Evolutionary conservation across 2,888 invertebrate species (phyloP).

Genomic region (Callyntrura sp.): DNA sequence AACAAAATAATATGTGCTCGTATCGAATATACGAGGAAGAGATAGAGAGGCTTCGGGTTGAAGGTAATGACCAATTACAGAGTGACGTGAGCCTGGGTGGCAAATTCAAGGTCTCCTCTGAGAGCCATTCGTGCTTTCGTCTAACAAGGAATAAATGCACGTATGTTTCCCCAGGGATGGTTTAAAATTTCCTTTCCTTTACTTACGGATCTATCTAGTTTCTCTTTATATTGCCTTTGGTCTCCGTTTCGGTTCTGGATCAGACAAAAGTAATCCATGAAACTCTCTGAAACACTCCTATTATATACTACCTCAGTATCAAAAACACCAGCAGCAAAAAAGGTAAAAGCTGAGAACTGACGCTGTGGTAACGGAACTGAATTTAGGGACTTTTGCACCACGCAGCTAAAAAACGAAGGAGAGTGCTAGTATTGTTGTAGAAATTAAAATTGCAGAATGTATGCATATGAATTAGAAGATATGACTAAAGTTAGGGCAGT

Average conservation of each 20-base stretch:
- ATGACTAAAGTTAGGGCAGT: too few relatives aligned
- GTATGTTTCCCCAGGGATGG: conserved; percentile 81
- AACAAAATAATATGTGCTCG: not conserved
- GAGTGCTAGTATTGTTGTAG: too few relatives aligned
- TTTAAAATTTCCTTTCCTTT: conserved; percentile 80
- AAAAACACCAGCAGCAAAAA: too few relatives aligned
- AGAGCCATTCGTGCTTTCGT: conserved; percentile 82
- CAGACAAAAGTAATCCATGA: too few relatives aligned
- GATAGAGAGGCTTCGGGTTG: conserved; percentile 60
- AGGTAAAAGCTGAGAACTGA: too few relatives aligned
- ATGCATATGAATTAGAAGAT: too few relatives aligned
- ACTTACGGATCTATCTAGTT: conserved; percentile 32
- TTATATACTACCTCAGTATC: too few relatives aligned
- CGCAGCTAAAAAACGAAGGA: too few relatives aligned
- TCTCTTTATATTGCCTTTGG: conserved; percentile 12
- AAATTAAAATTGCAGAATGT: too few relatives aligned
- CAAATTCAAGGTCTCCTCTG: conserved; percentile 81
- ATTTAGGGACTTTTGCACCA: too few relatives aligned
- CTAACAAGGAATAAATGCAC: conserved; percentile 83
- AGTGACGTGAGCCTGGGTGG: conserved; percentile 77
- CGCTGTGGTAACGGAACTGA: too few relatives aligned
- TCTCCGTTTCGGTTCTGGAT: not conserved
- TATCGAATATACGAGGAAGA: conserved; percentile 25
- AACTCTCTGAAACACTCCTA: too few relatives aligned
- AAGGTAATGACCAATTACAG: conserved; percentile 82